Evolutionary conservation across 2,797 vertebrate genomes (phyloP).

Genomic region (Lepilemur septentrionalis): DNA sequence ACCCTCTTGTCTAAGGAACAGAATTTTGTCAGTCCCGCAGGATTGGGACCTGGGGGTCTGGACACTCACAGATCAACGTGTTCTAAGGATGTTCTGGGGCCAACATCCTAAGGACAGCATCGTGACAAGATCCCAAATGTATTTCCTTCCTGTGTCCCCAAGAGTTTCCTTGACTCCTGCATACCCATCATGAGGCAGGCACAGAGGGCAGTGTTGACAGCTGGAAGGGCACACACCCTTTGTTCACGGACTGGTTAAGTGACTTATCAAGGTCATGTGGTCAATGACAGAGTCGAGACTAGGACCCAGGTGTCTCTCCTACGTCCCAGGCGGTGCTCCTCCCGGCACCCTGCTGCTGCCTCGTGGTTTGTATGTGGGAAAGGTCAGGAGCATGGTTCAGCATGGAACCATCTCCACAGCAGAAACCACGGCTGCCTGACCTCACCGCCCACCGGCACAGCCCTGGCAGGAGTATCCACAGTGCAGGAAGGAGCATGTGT

Average conservation of each 20-base stretch:
- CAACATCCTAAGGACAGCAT: neutral
- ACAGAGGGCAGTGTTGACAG: neutral
- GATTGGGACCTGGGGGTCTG: neutral
- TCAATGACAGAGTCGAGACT: neutral
- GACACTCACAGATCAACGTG: neutral
- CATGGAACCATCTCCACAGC: neutral
- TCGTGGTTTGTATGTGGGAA: neutral
- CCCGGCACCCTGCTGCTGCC: neutral
- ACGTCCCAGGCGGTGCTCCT: neutral
- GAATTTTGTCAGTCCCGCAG: neutral
- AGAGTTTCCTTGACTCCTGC: neutral
- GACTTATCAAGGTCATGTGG: neutral
- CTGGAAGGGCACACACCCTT: neutral
- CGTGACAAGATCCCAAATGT: neutral
- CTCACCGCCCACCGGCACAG: accelerated
- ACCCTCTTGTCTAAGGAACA: neutral
- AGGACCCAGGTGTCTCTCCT: neutral
- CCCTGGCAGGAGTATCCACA: neutral
- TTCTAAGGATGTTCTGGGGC: neutral
- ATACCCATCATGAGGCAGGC: neutral
- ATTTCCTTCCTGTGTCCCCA: neutral
- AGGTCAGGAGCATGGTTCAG: neutral
- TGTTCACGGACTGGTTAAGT: neutral
- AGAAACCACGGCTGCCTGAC: neutral
- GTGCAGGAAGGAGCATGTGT: neutral